These are phyloP conservation scores for Zygaena filipendulae DNA, from an alignment of 2,888 invertebrate genomes.

Conservation along the genomic window DNA sequence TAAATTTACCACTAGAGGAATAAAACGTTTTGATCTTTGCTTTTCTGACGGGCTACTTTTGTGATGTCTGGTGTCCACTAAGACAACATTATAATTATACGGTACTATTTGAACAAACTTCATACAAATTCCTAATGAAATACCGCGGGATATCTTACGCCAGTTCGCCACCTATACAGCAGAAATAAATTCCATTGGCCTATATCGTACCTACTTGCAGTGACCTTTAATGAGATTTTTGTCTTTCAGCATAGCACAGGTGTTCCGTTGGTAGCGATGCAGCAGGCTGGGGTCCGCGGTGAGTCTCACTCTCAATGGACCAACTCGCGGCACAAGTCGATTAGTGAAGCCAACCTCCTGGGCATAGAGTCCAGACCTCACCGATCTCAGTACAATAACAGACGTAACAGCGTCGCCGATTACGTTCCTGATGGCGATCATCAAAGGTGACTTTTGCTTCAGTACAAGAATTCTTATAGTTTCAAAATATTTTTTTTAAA, in stretches of 20 bases:
- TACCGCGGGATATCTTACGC: too few species aligned
- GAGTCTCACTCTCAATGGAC: conserved; percentile 60
- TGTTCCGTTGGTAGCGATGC: conserved; percentile 75
- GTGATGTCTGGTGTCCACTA: too few species aligned
- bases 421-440: conserved; percentile 66
- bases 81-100: too few species aligned
- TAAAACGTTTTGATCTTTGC: background rate
- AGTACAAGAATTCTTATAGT: conserved; percentile 7
- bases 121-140: too few species aligned
- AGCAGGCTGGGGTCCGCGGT: conserved; percentile 74
- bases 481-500: background rate
- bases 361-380: conserved; percentile 65
- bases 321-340: conserved; percentile 71
- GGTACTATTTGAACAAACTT: too few species aligned
- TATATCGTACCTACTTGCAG: too few species aligned
- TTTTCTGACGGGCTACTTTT: too few species aligned
- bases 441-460: conserved; percentile 57
- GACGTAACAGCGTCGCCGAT: conserved; percentile 71
- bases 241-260: conserved; percentile 40
- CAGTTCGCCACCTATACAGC: too few species aligned
- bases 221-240: too few species aligned
- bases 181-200: too few species aligned
- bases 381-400: conserved; percentile 46
- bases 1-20: background rate
- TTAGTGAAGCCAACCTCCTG: conserved; percentile 88